Conservation (phyloP, 2,797 vertebrate genomes). For the Novumbra hubbsi region DNA sequence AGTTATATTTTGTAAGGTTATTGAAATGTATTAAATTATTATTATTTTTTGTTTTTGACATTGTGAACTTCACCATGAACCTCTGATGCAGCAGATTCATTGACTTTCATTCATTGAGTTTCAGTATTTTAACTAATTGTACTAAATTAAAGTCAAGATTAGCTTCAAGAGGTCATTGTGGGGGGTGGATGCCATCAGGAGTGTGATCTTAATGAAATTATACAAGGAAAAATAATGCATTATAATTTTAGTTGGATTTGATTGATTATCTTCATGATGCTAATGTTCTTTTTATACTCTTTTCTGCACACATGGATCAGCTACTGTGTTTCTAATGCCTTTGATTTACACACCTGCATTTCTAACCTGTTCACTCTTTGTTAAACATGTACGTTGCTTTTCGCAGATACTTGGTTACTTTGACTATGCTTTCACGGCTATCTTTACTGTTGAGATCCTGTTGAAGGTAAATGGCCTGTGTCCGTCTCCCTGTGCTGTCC, state of each 20-base stretch:
- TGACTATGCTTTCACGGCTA: slow-evolving; percentile 92
- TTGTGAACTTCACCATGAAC: neutral
- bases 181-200: neutral
- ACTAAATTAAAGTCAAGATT: neutral
- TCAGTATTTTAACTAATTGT: neutral
- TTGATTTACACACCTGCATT: slow-evolving; percentile 36
- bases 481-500: slow-evolving; percentile 74
- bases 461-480: slow-evolving; percentile 85
- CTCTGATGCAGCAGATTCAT: neutral
- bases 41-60: neutral
- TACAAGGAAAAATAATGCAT: neutral
- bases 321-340: slow-evolving; percentile 19
- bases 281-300: slow-evolving; percentile 6
- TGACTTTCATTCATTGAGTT: neutral
- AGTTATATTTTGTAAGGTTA: neutral
- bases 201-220: neutral
- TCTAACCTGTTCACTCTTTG: slow-evolving; percentile 62
- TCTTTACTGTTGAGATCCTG: slow-evolving; percentile 93
- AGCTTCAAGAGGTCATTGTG: neutral
- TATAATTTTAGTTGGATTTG: neutral
- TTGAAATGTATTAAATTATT: neutral
- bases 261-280: neutral
- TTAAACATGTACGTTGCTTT: slow-evolving; percentile 81
- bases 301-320: slow-evolving; percentile 8
- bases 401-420: slow-evolving; percentile 94